Base-by-base conservation (phyloP, 2,113 vertebrate species). In the Puntigrus tetrazona region DNA sequence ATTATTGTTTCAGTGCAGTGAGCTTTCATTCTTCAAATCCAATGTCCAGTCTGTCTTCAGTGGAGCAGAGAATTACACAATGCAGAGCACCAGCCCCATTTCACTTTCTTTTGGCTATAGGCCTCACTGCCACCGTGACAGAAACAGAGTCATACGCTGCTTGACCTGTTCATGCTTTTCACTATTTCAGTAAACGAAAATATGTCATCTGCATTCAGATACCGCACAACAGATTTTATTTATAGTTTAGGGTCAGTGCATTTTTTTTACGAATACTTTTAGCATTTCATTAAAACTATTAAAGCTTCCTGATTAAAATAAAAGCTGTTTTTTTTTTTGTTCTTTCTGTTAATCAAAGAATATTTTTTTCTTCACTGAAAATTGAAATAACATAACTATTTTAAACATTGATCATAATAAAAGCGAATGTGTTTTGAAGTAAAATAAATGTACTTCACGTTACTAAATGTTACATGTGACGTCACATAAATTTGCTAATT, bases 31-130 rank as follows among this genome's bases (percentile, higher is more conserved):
- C 69, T 69, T 81, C 57, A 73, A 43, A 87, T 84, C 41, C 29
- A 87, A 77, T 82, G 83, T 76, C 79, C 38, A 59, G 78, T 85
- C 73, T 50, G 73, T 87, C 78, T 82, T 67, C 86, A 85, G 20
- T 85, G 83, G 47, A 85, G 83, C 86, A 82, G 69, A 80, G 83
- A 61, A 87, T 87, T 77, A 77, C 59, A 69, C 82, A 75, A 76
- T 41, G 43, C 70, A 84, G 55, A 81, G 29, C 34, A 57, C 10
- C 57, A 52, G 31, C 31, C 38, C 45, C 27, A 67, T 50, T 31
- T 65, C 50, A 69, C 27, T 20, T 78, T 84, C 4, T 84, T 50
- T 78, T 78, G 18, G n/a, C 77, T 45, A 25, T 20, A 45, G 45
- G 73, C 41, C 45, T 50, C 7, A 29, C 2, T 75, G n/a, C 14